These are phyloP conservation scores for Verasper variegatus DNA, from an alignment of 2,113 vertebrate species.

Conservation along the genomic window DNA sequence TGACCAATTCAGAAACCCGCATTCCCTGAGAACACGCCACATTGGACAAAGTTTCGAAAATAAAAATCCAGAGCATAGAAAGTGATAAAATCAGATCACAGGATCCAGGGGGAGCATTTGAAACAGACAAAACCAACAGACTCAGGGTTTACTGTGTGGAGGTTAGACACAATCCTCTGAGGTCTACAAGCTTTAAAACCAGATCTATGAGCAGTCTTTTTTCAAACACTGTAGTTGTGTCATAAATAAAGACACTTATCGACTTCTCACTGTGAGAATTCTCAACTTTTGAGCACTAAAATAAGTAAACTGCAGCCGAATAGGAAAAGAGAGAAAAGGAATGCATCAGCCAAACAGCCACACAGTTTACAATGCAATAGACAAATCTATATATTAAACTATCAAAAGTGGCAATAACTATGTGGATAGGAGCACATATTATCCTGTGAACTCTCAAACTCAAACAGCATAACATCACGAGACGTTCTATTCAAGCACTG, in stretches of 20 bases:
- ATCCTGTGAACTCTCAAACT: not conserved
- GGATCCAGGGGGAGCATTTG: slow-evolving; percentile 42
- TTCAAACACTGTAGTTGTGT: slow-evolving; percentile 20
- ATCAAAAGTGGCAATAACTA: not conserved
- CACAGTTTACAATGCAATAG: not conserved
- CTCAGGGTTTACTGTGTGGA: slow-evolving; percentile 48
- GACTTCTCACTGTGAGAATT: not conserved
- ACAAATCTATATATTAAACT: not conserved
- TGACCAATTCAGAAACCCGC: not conserved
- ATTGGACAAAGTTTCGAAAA: slow-evolving; percentile 23
- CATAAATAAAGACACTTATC: slow-evolving; percentile 32
- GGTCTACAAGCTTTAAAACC: slow-evolving; percentile 43
- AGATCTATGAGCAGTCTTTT: slow-evolving; percentile 32
- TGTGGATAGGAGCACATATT: too few relatives aligned
- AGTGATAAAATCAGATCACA: slow-evolving; percentile 41
- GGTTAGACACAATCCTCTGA: slow-evolving; percentile 40
- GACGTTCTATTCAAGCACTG: slow-evolving; percentile 13
- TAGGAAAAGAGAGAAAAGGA: not conserved
- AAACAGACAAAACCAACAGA: slow-evolving; percentile 60
- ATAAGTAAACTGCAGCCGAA: not conserved
- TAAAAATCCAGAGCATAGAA: slow-evolving; percentile 37
- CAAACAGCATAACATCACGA: slow-evolving; percentile 2
- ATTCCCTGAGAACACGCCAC: slow-evolving; percentile 16
- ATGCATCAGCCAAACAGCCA: not conserved
- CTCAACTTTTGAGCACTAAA: slow-evolving; percentile 20